Conservation (phyloP, 2,797 vertebrate species). For the Catamblyrhynchus diadema region DNA sequence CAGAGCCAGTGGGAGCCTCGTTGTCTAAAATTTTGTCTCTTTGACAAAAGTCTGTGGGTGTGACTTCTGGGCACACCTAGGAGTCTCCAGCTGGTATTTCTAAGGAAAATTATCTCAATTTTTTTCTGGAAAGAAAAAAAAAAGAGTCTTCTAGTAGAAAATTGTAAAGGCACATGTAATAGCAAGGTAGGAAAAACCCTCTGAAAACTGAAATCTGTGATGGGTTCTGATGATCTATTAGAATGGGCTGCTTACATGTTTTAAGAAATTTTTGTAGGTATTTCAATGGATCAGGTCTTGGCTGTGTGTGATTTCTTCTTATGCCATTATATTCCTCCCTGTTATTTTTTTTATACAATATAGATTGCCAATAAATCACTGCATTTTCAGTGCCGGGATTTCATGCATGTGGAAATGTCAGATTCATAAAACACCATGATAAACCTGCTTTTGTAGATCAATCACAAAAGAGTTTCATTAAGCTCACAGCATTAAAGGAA, state of each 20-base stretch:
- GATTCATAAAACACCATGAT: neutral
- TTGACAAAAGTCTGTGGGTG: neutral
- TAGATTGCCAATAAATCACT: neutral
- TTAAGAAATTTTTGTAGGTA: neutral
- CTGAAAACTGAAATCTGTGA: neutral
- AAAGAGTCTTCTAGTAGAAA: neutral
- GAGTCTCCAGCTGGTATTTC: neutral
- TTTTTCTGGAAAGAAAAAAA: neutral
- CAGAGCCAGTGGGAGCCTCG: fast-evolving
- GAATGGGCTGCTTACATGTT: neutral
- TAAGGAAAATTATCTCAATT: neutral
- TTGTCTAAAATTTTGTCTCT: neutral
- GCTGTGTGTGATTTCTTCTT: neutral
- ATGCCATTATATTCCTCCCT: neutral
- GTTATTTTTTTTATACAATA: neutral
- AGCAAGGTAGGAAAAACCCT: neutral
- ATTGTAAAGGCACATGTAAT: neutral
- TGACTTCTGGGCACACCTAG: neutral
- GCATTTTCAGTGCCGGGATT: neutral
- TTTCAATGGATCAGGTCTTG: neutral
- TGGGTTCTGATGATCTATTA: neutral
- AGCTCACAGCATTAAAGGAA: neutral
- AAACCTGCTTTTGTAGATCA: neutral
- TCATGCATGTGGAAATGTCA: neutral
- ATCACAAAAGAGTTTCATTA: neutral